Base-by-base conservation (phyloP, 2,113 vertebrate species). In the Pollimyrus isidori region DNA sequence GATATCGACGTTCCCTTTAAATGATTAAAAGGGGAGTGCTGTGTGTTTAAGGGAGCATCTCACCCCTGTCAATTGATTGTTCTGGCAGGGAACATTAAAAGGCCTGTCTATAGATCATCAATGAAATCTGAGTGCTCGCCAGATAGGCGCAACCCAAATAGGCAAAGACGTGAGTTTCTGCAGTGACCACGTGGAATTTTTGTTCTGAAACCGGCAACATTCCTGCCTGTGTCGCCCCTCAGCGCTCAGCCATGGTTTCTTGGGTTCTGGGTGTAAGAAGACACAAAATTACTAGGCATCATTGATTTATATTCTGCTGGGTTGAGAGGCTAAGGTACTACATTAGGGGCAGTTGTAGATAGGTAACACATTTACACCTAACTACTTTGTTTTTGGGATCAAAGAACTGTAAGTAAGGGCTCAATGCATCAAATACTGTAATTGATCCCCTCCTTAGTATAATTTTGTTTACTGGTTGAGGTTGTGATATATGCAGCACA, bases 331-430 rank as follows among this genome's bases (percentile, higher is more conserved):
- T 92, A 86, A 90, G 53, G 92, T 90, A 90, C 92, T 91, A 91
- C 88, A 91, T 91, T 90, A 89, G 88, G 85, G n/a, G 88, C 89
- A 91, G 91, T 88, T 92, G 90, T 87, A 89, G 56, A 53, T 73
- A 88, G 89, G 89, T 15, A 58, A 58, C 15, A 46, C 35, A 56
- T 89, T 91, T 89, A 91, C 90, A 90, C 87, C 50, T 56, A 17
- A 0, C 84, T 30, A 3, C n/a, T n/a, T 39, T 53, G 30, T 87
- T 87, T 69, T 56, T 53, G 50, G 49, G 26, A 50, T 87, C 85
- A 87, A 35, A 53, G 15, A 53, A 53, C 49, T 7, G 1, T 35
- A 39, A 39, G 26, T 87, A 26, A 35, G 30, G 50, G 3, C 50
- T 26, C 50, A 86, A 39, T 26, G 15, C 85, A n/a, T 84, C 26